phyloP scores from a whole-genome alignment of 2,797 vertebrate species.

The Alosa sapidissima region DNA sequence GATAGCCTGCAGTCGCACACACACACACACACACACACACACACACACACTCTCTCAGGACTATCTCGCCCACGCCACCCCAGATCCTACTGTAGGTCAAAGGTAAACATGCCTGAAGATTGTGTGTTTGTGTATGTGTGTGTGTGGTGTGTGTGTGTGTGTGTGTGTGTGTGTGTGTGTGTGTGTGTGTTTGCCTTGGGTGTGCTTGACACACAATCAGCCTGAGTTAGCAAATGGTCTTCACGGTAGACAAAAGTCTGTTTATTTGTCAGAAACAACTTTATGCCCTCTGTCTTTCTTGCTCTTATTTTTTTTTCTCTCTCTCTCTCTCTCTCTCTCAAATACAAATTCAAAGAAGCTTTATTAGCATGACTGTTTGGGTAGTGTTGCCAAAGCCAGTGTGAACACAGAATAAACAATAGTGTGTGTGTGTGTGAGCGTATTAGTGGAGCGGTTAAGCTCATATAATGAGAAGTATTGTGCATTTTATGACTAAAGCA shows the following conservation, averaged over 20 bases:
- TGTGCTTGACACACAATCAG: neutral
- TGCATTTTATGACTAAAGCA: no score
- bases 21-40: neutral
- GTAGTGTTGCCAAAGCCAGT: no score
- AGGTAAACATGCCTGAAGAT: slow-evolving; percentile 4
- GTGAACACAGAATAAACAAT: no score
- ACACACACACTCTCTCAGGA: neutral
- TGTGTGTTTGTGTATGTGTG: neutral
- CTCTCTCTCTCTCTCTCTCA: neutral
- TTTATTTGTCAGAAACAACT: slow-evolving; percentile 6
- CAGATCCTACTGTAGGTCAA: neutral
- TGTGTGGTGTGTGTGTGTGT: neutral
- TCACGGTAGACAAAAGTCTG: neutral
- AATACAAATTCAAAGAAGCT: no score
- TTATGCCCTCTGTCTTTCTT: neutral
- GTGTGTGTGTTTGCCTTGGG: neutral
- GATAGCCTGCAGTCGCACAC: neutral
- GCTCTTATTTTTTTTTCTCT: neutral
- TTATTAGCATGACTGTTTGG: no score
- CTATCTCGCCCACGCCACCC: neutral
- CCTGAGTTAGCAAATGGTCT: neutral
- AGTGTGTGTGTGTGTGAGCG: slow-evolving; percentile 2
- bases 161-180: neutral
- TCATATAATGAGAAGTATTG: no score
- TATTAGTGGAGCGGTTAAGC: no score